Percentiles rank a stretch among this genome's conserved stretches.
These are phyloP conservation scores for Cynocephalus volans DNA, from an alignment of 2,113 vertebrate species.

Conservation along the genomic window DNA sequence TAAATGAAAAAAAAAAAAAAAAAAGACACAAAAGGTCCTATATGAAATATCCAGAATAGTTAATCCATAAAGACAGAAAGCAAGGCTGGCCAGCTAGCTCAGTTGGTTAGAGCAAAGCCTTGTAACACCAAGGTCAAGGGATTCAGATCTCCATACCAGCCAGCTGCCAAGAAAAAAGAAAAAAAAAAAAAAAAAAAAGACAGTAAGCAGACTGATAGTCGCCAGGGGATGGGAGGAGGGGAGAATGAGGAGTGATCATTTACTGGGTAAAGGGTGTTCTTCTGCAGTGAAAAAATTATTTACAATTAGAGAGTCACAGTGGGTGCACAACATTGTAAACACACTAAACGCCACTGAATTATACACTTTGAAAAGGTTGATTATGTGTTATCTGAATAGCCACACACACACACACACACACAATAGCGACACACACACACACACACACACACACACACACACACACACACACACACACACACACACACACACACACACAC, in stretches of 20 bases:
- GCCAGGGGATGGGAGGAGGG: background rate
- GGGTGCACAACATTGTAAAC: background rate
- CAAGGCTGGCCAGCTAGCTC: no score
- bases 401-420: no score
- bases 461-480: no score
- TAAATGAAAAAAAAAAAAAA: constrained; percentile 7
- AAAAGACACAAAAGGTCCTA: background rate
- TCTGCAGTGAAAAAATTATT: background rate
- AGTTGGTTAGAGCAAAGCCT: no score
- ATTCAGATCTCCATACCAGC: no score
- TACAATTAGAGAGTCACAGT: background rate
- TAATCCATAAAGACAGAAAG: background rate
- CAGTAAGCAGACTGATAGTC: background rate
- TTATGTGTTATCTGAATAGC: background rate
- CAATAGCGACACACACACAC: no score
- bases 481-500: no score
- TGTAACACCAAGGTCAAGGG: no score
- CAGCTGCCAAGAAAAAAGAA: no score
- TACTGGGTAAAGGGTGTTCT: background rate
- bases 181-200: background rate
- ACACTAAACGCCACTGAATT: background rate
- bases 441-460: no score
- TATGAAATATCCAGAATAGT: constrained; percentile 1
- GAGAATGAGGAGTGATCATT: background rate
- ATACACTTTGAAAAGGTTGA: background rate